phyloP scores from a whole-genome alignment of 2,113 vertebrate genomes.

The Pteruthius melanotis region DNA sequence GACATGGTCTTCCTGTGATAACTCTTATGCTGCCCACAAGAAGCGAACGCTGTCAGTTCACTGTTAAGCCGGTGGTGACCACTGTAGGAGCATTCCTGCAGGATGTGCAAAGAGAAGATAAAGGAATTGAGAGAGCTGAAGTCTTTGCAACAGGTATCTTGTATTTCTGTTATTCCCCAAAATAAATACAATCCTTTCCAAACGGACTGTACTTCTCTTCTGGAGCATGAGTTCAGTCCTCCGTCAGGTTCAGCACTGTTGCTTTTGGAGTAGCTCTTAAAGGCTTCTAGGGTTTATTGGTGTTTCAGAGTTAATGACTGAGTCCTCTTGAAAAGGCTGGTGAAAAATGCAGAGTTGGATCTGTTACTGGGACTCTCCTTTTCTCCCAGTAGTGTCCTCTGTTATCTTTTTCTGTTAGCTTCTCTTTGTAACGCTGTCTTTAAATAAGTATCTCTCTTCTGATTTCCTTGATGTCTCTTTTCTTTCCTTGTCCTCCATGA shows the following conservation, averaged over 20 bases:
- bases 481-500: neutral
- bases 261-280: neutral
- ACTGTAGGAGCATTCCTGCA: conserved; percentile 81
- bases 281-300: neutral
- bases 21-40: conserved; percentile 86
- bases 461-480: neutral
- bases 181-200: neutral
- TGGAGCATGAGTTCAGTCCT: neutral
- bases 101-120: conserved; percentile 84
- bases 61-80: conserved; percentile 81
- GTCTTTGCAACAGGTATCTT: conserved; percentile 76
- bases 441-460: neutral
- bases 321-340: neutral
- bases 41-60: conserved; percentile 86
- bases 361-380: neutral
- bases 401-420: neutral
- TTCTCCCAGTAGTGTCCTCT: neutral
- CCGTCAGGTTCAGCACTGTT: neutral
- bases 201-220: neutral
- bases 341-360: neutral
- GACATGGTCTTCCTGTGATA: conserved; percentile 83
- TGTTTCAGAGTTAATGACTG: neutral
- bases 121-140: conserved; percentile 72
- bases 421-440: neutral
- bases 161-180: neutral